phyloP scores from a whole-genome alignment of 2,113 vertebrate species.

The Tursiops truncatus region DNA sequence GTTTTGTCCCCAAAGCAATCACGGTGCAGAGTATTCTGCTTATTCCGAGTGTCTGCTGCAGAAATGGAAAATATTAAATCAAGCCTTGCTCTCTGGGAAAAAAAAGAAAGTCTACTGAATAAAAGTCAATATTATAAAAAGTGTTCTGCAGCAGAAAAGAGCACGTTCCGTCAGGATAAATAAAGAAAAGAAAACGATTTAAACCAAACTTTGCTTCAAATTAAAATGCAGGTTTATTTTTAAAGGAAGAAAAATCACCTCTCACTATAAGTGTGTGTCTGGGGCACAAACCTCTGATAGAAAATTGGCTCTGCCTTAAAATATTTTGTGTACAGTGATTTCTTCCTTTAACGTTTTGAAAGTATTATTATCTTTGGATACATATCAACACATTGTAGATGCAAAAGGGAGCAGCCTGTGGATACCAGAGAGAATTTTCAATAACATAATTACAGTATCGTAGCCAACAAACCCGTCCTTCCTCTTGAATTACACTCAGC shows the following conservation, averaged over 20 bases:
- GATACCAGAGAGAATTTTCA: constrained; percentile 58
- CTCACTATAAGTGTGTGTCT: constrained; percentile 71
- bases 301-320: constrained; percentile 79
- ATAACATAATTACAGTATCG: constrained; percentile 40
- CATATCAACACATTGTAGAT: constrained; percentile 71
- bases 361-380: constrained; percentile 82
- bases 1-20: constrained; percentile 76
- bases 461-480: not conserved
- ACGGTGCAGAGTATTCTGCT: constrained; percentile 64
- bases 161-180: constrained; percentile 55
- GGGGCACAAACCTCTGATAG: constrained; percentile 70
- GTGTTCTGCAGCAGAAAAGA: not conserved
- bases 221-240: constrained; percentile 82
- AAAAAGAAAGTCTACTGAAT: constrained; percentile 59
- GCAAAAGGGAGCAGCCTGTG: constrained; percentile 50
- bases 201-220: constrained; percentile 75
- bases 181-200: constrained; percentile 77
- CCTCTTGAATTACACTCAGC: not conserved
- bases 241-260: constrained; percentile 76
- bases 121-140: constrained; percentile 36
- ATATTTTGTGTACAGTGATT: constrained; percentile 73
- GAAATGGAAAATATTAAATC: constrained; percentile 75
- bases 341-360: constrained; percentile 79
- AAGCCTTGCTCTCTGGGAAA: constrained; percentile 57
- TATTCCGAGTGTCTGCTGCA: not conserved